Percentiles rank a stretch among this genome's conserved stretches.
Conservation (phyloP, 2,113 vertebrate genomes). For the Dicentrarchus labrax region DNA sequence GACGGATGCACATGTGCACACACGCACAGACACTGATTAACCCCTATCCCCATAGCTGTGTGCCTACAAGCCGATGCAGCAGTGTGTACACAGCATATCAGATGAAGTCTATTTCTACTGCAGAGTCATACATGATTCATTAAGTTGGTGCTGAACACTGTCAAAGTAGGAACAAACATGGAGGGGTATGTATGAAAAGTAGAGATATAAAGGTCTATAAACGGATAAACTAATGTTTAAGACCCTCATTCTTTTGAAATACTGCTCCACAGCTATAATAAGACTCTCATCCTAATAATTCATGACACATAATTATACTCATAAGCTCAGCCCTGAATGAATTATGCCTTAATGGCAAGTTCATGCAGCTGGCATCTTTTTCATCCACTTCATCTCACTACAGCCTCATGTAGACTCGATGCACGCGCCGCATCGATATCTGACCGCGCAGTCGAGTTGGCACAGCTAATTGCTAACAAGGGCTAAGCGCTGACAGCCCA, state of each 20-base stretch:
- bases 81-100: slow-evolving; percentile 58
- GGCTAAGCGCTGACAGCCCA: slow-evolving; percentile 70
- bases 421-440: slow-evolving; percentile 49
- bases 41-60: slow-evolving; percentile 47
- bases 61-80: slow-evolving; percentile 49
- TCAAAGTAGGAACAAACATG: slow-evolving; percentile 67
- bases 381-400: slow-evolving; percentile 45
- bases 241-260: slow-evolving; percentile 66
- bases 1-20: slow-evolving; percentile 53
- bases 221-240: slow-evolving; percentile 80
- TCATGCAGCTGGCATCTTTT: slow-evolving; percentile 67
- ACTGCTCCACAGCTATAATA: slow-evolving; percentile 66
- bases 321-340: slow-evolving; percentile 61
- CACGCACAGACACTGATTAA: slow-evolving; percentile 58
- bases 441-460: slow-evolving; percentile 54
- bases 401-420: slow-evolving; percentile 18
- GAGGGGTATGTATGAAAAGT: slow-evolving; percentile 40
- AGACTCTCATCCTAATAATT: slow-evolving; percentile 70
- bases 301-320: slow-evolving; percentile 70
- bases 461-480: slow-evolving; percentile 73
- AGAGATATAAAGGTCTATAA: slow-evolving; percentile 60
- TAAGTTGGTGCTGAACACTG: slow-evolving; percentile 58
- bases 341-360: slow-evolving; percentile 62
- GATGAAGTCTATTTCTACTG: slow-evolving; percentile 74
- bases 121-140: slow-evolving; percentile 77